phyloP scores from a whole-genome alignment of 2,797 vertebrate genomes.

The Hipposideros larvatus region DNA sequence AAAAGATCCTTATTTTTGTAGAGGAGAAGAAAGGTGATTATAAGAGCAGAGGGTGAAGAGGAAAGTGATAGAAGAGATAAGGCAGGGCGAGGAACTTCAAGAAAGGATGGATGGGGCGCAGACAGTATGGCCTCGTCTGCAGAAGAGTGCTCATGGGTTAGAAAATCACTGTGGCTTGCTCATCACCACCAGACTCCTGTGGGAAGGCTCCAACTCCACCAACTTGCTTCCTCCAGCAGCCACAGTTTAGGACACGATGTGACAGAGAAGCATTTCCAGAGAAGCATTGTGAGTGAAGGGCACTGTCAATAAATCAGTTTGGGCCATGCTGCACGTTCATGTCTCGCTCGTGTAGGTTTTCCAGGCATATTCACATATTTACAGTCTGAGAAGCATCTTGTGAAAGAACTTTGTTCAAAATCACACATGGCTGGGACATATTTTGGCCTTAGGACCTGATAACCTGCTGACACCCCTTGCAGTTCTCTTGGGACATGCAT shows the following conservation, averaged over 20 bases:
- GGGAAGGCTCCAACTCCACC: neutral
- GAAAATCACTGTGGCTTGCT: fast-evolving
- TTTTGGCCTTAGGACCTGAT: neutral
- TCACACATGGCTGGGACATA: neutral
- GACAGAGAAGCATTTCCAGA: neutral
- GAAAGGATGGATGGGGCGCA: fast-evolving
- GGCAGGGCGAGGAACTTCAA: neutral
- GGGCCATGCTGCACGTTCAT: fast-evolving
- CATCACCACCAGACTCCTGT: fast-evolving
- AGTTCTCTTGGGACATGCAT: fast-evolving
- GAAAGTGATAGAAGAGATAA: neutral
- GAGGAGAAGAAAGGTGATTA: neutral
- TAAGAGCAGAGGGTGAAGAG: neutral
- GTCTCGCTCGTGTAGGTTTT: neutral
- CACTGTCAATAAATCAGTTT: neutral
- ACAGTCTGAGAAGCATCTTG: neutral
- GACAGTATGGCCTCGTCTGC: fast-evolving
- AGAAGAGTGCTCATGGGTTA: fast-evolving
- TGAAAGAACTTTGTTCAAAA: neutral
- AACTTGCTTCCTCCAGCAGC: neutral
- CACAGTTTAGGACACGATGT: fast-evolving
- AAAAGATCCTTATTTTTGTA: neutral
- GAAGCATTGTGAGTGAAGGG: neutral
- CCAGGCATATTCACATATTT: neutral
- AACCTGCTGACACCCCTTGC: neutral